Evolutionary conservation across 2,888 invertebrate species (phyloP), one percentile per base, ranked within the genome.

Genomic region (Polietes domitor): DNA sequence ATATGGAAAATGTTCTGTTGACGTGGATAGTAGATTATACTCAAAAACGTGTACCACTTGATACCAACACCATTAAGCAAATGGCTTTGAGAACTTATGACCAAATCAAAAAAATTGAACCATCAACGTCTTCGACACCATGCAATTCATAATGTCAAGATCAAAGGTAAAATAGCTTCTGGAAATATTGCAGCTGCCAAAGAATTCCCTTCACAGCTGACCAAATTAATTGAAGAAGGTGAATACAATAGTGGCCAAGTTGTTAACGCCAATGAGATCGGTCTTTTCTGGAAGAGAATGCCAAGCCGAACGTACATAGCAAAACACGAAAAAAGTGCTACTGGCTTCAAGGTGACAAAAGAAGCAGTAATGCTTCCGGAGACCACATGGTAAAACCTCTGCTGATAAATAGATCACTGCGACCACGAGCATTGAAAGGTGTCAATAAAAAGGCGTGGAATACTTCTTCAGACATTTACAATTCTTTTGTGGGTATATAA

Each of bases 241-340:
- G 87, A 77, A 55, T 88, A 88, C 83, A 77, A 26, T 53, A 76
- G 87, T n/a, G 85, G 88, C 72, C 88, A 88, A 82, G 86, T 89
- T 68, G 89, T 85, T 68, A 88, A 89, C 85, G 87, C 88, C 1
- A 87, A 88, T 61, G 88, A 88, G 82, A 88, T 86, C 5, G 88
- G 87, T 6, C 68, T 88, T 26, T 79, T 89, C 86, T 85, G 88
- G 87, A 88, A 90, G 87, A 84, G 87, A 87, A 88, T 90, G 88
- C 88, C 89, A 24, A 87, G 85, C 19, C 71, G 88, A 82, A 91
- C 90, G 21, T 90, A 87, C 82, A 82, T 89, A 28, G 83, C 88
- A 7, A 87, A 89, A 80, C 86, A 87, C 0, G 87, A 90, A 81
- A 89, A 89, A 85, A 82, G 85, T 78, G 85, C 83, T 24, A 72